Evolutionary conservation across 2,797 vertebrate species (phyloP).

Genomic region (Danio tinwini): DNA sequence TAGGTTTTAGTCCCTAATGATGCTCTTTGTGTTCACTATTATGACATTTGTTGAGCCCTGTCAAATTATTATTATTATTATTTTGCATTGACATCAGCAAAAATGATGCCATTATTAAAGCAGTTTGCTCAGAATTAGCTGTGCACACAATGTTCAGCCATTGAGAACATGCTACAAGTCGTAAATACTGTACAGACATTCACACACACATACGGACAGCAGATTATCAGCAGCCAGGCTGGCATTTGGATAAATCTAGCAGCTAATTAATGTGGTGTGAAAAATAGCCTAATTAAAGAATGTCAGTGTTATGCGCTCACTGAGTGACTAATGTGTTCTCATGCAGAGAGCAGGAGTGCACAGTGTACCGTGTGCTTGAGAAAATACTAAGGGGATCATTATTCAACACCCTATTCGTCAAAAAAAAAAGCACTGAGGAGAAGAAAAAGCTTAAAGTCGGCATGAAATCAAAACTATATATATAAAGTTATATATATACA

Average conservation of each 20-base stretch:
- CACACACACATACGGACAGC: slow-evolving; percentile 16
- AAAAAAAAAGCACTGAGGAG: background rate
- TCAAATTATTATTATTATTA: no score
- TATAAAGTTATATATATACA: no score
- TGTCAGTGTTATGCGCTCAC: slow-evolving; percentile 59
- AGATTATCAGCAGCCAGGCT: slow-evolving; percentile 9
- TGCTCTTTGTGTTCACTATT: slow-evolving; percentile 41
- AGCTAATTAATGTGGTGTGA: slow-evolving; percentile 67
- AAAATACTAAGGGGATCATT: background rate
- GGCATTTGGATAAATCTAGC: slow-evolving; percentile 37
- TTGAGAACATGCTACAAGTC: slow-evolving; percentile 18
- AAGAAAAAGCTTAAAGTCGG: background rate
- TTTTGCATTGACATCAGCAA: no score
- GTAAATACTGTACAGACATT: slow-evolving; percentile 21
- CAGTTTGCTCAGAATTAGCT: background rate
- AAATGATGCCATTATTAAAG: background rate
- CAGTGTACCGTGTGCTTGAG: slow-evolving; percentile 4
- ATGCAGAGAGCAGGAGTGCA: slow-evolving; percentile 11
- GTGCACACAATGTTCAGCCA: background rate
- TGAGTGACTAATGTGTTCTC: slow-evolving; percentile 45
- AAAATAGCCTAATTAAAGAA: slow-evolving; percentile 65
- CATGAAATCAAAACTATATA: no score
- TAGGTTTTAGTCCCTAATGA: slow-evolving; percentile 65
- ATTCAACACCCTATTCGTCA: background rate
- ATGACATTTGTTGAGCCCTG: no score